A percentile compares a stretch with the other conserved stretches of the same genome.
These are phyloP conservation scores for Hesperia comma DNA, from an alignment of 2,888 invertebrate genomes.

Conservation along the genomic window DNA sequence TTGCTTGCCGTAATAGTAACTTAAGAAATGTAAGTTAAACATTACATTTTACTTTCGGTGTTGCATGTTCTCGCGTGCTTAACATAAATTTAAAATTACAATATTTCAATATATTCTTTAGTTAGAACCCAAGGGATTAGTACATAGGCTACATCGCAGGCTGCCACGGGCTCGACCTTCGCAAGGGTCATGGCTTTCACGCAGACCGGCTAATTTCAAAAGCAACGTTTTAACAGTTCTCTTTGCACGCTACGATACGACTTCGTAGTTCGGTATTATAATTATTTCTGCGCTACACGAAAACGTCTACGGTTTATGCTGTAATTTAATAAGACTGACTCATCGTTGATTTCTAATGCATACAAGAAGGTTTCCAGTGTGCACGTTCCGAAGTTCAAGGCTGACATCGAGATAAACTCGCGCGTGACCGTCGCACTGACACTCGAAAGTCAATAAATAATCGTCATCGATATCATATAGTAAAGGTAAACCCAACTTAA, in stretches of 20 bases:
- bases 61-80: background rate
- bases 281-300: constrained; percentile 55
- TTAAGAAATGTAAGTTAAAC: no score
- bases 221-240: constrained; percentile 54
- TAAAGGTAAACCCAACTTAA: no score
- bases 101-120: constrained; percentile 24
- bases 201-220: constrained; percentile 61
- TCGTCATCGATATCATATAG: no score
- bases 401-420: constrained; percentile 8
- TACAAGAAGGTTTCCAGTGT: background rate
- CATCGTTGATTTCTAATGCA: constrained; percentile 43
- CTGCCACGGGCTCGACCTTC: constrained; percentile 71
- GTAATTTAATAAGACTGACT: constrained; percentile 29
- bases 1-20: no score
- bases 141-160: constrained; percentile 55
- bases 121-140: constrained; percentile 28
- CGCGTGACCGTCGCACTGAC: background rate
- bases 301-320: constrained; percentile 39
- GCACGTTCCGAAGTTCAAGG: constrained; percentile 16
- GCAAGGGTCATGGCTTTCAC: constrained; percentile 63
- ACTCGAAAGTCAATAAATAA: background rate
- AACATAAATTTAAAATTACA: constrained; percentile 22
- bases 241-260: constrained; percentile 60
- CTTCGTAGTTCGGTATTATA: constrained; percentile 49
- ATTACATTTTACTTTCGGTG: no score